A percentile compares a stretch with the other conserved stretches of the same genome.
These are phyloP conservation scores for Vidua chalybeata DNA, from an alignment of 2,113 vertebrate species.

Conservation along the genomic window DNA sequence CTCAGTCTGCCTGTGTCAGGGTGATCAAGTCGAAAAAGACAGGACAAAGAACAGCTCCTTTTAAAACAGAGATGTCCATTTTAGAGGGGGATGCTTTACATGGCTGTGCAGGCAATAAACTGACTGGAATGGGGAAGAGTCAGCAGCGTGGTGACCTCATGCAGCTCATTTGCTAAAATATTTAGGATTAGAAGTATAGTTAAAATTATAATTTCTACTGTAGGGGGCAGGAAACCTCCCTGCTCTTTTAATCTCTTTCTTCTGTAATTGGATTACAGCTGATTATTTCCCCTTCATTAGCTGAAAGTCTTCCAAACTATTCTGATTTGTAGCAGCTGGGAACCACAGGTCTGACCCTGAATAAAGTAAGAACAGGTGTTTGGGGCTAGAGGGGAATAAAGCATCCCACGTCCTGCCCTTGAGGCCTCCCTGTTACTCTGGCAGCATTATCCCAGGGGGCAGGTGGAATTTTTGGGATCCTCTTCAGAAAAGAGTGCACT, in stretches of 20 bases:
- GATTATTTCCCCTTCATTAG: not conserved
- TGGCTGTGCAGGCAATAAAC: constrained; percentile 34
- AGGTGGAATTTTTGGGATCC: not conserved
- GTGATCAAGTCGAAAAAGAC: not conserved
- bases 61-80: constrained; percentile 35
- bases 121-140: not conserved
- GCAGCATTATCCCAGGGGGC: not conserved
- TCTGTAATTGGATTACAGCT: not conserved
- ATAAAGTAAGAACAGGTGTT: not conserved
- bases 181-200: not conserved
- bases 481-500: not conserved
- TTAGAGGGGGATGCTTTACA: constrained; percentile 1
- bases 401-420: accelerated
- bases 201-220: not conserved
- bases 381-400: not conserved
- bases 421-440: not conserved
- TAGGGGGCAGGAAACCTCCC: not conserved
- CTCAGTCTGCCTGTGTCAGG: not conserved
- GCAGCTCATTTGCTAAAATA: not conserved
- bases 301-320: not conserved
- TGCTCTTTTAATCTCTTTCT: not conserved
- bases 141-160: not conserved
- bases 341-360: not conserved
- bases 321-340: not conserved
- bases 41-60: constrained; percentile 42